Base-by-base conservation (phyloP, 2,888 invertebrate genomes). In the Thelaira solivaga region DNA sequence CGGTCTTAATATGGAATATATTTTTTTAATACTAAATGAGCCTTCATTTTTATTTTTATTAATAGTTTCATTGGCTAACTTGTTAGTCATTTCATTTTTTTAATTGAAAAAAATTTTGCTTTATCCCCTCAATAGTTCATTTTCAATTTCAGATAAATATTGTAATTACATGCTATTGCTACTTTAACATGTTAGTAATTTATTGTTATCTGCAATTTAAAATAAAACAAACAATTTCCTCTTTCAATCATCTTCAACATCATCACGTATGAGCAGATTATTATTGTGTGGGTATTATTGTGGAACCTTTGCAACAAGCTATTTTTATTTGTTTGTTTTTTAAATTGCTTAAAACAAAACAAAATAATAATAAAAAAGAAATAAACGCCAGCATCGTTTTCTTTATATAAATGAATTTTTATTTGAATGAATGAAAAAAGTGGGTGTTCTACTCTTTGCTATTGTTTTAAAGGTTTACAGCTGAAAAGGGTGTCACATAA, bases 221-320 rank as follows among this genome's bases (percentile, higher is more conserved):
- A 16, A 34, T n/a, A 8, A 36, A 61, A 45, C 24, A 45, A 34
- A 45, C 51, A 45, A 61, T 53, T 68, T 74, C 67, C 67, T 74
- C 53, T 53, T n/a, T 68, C 53, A 74, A 55, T 61, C 43, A 61
- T 72, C 22, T 26, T 53, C 26, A 7, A n/a, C 41, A 51, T 16
- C 49, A 34, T 29, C 0, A 5, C n/a, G n/a, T n/a, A n/a, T n/a
- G n/a, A n/a, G n/a, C n/a, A n/a, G 22, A 13, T 18, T 36, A 55
- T 20, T 18, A 36, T 18, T 20, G 39, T 61, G 74, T 74, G 67
- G 74, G 74, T 36, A 45, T 59, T 51, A 18, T 18, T 51, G 64
- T 55, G n/a, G n/a, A n/a, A n/a, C n/a, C 26, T 67, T 59, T 22
- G 39, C 11, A 3, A 8, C 36, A 36, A 16, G n/a, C 36, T 24